Evolutionary conservation across 2,888 invertebrate genomes (phyloP), one percentile per base, ranked within the genome.

Genomic region (Tenthredo livida): DNA sequence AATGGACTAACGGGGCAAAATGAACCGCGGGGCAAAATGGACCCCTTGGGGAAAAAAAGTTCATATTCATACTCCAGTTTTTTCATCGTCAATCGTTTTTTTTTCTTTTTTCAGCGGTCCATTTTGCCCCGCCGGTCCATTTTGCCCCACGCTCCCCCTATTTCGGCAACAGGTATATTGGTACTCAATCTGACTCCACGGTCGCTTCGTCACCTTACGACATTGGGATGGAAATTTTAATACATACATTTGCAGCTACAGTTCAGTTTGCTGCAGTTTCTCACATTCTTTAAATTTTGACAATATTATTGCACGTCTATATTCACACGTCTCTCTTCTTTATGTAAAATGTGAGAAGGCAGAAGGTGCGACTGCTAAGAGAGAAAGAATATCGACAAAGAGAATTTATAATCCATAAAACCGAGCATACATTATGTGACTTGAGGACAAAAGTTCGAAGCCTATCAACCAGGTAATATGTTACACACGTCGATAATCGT

Each of bases 261-360:
- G 17, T 75, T 75, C 29, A 29, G 50, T 5, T 33, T 37, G 37
- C 37, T 70, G 33, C 37, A 70, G 33, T 29, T 70, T 70, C 29
- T 73, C 10, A 4, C 4, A 25, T 54, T 77, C 33, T 29, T 6
- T 7, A 54, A 50, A 2, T 73, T 17, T 50, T 7, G n/a, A 50
- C 9, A 77, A 77, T 54, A 29, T 77, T 77, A 77, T 47, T 21
- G 33, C 47, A 75, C 25, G 75, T 75, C 21, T 33, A 29, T 43
- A 75, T 75, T 75, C 33, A 33, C 77, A 37, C 33, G 50, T 29
- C 54, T 54, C 12, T 77, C 1, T n/a, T 25, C n/a, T 50, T 47
- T 75, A 7, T 47, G 25, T 21, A 25, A 73, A 47, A 33, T 9
- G 17, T n/a, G n/a, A 40, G 40, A 40, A 40, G 40, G 5, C 40